A percentile compares a stretch with the other conserved stretches of the same genome.
phyloP scores from a whole-genome alignment of 2,888 invertebrate genomes.

The Pristionchus maxplancki region DNA sequence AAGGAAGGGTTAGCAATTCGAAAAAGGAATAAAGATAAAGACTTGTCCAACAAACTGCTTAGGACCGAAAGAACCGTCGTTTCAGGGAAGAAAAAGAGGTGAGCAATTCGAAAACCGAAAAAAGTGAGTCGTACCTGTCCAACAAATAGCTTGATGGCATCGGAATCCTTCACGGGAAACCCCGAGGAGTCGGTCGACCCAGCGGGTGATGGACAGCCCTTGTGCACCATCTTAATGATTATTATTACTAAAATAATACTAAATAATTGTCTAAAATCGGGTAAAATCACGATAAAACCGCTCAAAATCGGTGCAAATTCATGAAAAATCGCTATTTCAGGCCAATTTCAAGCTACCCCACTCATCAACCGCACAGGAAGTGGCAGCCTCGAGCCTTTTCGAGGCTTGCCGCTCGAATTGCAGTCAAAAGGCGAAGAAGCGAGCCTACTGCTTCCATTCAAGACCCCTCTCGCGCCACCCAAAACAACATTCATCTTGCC shows the following conservation, averaged over 20 bases:
- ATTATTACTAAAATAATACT: neutral
- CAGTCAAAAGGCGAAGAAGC: neutral
- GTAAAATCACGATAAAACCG: neutral
- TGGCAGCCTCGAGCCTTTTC: no score
- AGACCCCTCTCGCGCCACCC: neutral
- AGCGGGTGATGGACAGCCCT: slow-evolving; percentile 60
- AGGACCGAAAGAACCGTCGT: no score
- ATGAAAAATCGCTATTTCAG: no score
- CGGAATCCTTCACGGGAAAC: slow-evolving; percentile 80
- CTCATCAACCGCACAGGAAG: no score
- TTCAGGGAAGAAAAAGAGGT: neutral
- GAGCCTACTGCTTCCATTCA: neutral
- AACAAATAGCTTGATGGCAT: slow-evolving; percentile 89
- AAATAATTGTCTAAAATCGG: no score
- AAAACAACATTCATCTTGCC: neutral
- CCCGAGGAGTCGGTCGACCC: slow-evolving; percentile 76
- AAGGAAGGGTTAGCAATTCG: no score
- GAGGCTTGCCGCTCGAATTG: neutral
- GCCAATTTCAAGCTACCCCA: no score
- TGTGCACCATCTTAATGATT: slow-evolving; percentile 51
- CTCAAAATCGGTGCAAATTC: no score
- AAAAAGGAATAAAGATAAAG: no score
- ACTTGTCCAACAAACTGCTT: no score
- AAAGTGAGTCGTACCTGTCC: slow-evolving; percentile 80
- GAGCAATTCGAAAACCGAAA: neutral